Evolutionary conservation across 2,113 vertebrate species (phyloP).

Genomic region (Amazona vittata): DNA sequence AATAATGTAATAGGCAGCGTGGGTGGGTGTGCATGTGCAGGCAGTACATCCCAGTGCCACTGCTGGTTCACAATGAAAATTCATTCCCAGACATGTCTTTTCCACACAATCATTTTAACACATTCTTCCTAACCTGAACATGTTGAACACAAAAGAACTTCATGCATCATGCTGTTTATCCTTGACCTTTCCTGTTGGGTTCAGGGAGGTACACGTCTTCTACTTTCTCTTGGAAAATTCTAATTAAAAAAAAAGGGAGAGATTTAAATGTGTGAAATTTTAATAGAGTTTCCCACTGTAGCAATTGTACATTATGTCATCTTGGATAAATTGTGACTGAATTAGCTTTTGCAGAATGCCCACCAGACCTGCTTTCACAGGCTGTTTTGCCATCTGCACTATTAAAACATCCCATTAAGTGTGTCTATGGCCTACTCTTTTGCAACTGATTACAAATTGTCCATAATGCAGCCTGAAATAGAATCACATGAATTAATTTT

Average conservation of each 20-base stretch:
- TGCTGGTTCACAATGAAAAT: constrained; percentile 59
- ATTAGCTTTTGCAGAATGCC: constrained; percentile 66
- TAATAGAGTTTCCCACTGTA: constrained; percentile 13
- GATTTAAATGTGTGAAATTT: constrained; percentile 55
- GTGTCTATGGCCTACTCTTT: constrained; percentile 61
- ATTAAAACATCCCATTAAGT: constrained; percentile 67
- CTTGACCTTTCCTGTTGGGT: not conserved
- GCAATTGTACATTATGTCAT: constrained; percentile 39
- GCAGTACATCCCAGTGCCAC: constrained; percentile 47
- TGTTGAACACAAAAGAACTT: constrained; percentile 11
- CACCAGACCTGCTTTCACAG: constrained; percentile 60
- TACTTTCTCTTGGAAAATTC: constrained; percentile 28
- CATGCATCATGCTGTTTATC: constrained; percentile 6
- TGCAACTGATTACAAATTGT: constrained; percentile 63
- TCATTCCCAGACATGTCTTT: constrained; percentile 44
- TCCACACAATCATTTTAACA: constrained; percentile 29
- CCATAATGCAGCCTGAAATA: constrained; percentile 41
- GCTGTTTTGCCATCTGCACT: constrained; percentile 75
- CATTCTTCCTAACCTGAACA: constrained; percentile 20
- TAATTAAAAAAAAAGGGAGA: constrained; percentile 40
- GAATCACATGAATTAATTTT: constrained; percentile 56
- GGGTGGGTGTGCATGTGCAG: constrained; percentile 55
- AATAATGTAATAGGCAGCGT: constrained; percentile 45
- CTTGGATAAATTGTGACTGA: constrained; percentile 62
- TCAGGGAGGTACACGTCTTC: not conserved